Evolutionary conservation across 2,113 vertebrate genomes (phyloP).

Genomic region (Hyaena hyaena): DNA sequence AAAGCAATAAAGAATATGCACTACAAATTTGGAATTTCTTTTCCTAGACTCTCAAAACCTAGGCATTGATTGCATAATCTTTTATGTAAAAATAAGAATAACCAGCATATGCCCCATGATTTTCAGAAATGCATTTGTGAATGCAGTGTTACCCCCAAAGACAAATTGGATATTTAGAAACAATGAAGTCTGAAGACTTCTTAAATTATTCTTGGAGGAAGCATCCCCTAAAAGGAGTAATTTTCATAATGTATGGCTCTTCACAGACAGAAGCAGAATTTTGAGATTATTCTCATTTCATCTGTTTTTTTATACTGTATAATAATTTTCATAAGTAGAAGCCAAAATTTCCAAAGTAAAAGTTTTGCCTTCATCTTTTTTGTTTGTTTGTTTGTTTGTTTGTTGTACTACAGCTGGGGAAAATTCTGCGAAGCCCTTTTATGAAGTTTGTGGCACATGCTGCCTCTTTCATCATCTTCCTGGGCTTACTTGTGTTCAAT

Average conservation of each 20-base stretch:
- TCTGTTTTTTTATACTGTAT: neutral
- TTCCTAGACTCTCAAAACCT: neutral
- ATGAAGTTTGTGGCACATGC: constrained; percentile 96
- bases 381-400: neutral
- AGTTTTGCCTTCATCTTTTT: neutral
- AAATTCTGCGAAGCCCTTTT: constrained; percentile 92
- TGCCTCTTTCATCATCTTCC: constrained; percentile 94
- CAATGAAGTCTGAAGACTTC: neutral
- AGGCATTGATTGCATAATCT: neutral
- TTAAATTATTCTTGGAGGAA: neutral
- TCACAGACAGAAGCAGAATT: neutral
- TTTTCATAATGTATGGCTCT: neutral
- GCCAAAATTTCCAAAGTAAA: constrained; percentile 25
- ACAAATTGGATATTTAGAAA: neutral
- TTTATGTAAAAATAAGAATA: constrained; percentile 12
- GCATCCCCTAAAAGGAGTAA: neutral
- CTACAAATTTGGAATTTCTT: neutral
- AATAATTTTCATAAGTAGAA: neutral
- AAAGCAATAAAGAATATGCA: neutral
- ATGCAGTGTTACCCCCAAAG: neutral
- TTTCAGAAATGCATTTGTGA: neutral
- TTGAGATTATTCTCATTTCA: neutral
- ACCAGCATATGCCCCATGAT: too few species aligned
- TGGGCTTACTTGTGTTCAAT: constrained; percentile 93
- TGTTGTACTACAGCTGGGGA: constrained; percentile 88